Conservation (phyloP, 2,113 vertebrate species). For the Sigmodon hispidus region DNA sequence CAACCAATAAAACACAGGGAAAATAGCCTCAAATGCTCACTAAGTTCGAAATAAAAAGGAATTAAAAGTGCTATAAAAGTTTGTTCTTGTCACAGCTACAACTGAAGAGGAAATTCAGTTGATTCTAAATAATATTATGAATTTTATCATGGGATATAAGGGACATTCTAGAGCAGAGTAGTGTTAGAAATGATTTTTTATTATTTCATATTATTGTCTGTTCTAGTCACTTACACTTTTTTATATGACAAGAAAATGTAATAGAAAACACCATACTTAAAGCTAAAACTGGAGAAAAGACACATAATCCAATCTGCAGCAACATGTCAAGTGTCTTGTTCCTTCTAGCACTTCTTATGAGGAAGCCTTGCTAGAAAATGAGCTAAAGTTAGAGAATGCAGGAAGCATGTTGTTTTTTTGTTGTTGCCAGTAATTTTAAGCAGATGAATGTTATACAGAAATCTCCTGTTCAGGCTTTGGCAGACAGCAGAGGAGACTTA, state of each 20-base stretch:
- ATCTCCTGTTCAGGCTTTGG: neutral
- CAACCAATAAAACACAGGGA: neutral
- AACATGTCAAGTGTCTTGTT: neutral
- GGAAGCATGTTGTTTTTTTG: neutral
- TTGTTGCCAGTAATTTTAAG: neutral
- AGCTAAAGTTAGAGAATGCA: neutral
- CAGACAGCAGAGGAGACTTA: neutral
- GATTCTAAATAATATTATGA: neutral
- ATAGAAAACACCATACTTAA: neutral
- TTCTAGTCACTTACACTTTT: neutral
- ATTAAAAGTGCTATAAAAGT: neutral
- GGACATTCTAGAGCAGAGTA: neutral
- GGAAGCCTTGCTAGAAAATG: neutral
- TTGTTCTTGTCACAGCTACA: neutral
- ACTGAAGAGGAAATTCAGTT: neutral
- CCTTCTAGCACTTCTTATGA: neutral
- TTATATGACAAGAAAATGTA: neutral
- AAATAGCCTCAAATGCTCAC: neutral
- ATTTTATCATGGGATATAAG: neutral
- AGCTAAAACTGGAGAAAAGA: neutral
- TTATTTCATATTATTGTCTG: neutral
- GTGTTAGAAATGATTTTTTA: neutral
- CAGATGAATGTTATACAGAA: neutral
- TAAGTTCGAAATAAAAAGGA: constrained; percentile 21
- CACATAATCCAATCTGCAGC: neutral